A percentile compares a stretch with the other conserved stretches of the same genome.
Conservation (phyloP, 2,888 invertebrate species). For the Cataglyphis cursor region DNA sequence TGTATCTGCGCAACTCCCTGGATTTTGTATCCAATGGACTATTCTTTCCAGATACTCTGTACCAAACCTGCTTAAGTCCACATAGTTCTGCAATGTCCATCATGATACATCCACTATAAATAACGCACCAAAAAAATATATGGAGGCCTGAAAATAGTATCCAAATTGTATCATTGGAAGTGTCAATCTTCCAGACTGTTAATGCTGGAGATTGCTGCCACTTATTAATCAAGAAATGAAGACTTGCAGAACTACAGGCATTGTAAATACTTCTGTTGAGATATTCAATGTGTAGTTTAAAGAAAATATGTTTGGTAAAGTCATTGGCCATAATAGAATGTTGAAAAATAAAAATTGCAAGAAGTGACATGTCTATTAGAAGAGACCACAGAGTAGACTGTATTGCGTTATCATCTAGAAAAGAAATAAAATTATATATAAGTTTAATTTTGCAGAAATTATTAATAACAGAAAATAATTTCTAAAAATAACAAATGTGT, state of each 20-base stretch:
- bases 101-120: constrained; percentile 89
- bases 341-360: constrained; percentile 88
- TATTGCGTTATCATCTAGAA: constrained; percentile 72
- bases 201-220: constrained; percentile 88
- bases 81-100: constrained; percentile 89
- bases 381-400: constrained; percentile 86
- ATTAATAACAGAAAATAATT: constrained; percentile 37
- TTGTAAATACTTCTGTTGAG: constrained; percentile 82
- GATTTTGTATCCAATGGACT: constrained; percentile 88
- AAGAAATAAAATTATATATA: constrained; percentile 18
- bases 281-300: constrained; percentile 85
- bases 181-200: constrained; percentile 88
- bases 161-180: constrained; percentile 86
- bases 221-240: constrained; percentile 87
- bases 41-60: constrained; percentile 87
- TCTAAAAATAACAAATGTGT: background rate
- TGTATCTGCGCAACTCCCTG: constrained; percentile 87
- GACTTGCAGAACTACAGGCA: constrained; percentile 82
- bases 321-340: constrained; percentile 88
- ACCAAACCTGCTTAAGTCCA: constrained; percentile 90
- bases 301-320: constrained; percentile 86
- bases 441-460: constrained; percentile 80
- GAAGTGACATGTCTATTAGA: constrained; percentile 86
- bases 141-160: constrained; percentile 88
- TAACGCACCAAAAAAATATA: constrained; percentile 88